Evolutionary conservation across 2,113 vertebrate species (phyloP), one percentile per base, ranked within the genome.

Genomic region (Gallinago media): DNA sequence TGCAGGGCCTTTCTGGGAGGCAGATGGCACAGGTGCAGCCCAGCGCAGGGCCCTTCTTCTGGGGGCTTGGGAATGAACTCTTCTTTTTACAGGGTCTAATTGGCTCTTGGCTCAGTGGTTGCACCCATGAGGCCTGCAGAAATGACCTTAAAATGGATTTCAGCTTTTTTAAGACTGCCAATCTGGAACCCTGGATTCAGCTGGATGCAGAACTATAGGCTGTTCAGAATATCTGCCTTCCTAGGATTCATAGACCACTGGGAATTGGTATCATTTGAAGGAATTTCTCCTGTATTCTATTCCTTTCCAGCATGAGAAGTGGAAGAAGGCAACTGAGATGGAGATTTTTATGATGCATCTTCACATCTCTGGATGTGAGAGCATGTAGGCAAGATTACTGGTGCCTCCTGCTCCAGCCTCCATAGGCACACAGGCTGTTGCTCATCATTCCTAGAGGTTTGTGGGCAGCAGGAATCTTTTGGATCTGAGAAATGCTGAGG

Each of bases 381-480:
- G 26, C 0, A 2, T 26, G 10, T 2, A 4, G 31, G 16, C 38
- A 54, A 46, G n/a, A 12, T 40, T 61, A 8, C 19, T 67, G 81
- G n/a, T 15, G 16, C 27, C 27, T 66, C 59, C 44, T 46, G 50
- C 38, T 66, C 36, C 59, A 40, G 66, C 38, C 38, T 66, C 13
- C 27, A 9, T 1, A 12, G 31, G 18, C 0, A 0, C 8, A n/a
- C 59, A 18, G 40, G 54, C 31, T 32, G 47, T 38, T 85, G 38
- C 61, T 75, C 26, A 6, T 8, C 17, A 44, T 81, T 75, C 47
- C 62, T 63, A 42, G 62, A 56, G 31, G 31, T 68, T 12, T 87
- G 47, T 36, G 54, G 31, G 26, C 12, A 32, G 47, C 34, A 55
- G 22, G 18, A 70, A 56, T 75, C 47, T 42, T 40, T 40, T 62